Conservation (phyloP, 2,888 invertebrate genomes). For the Leucophora obtusa region DNA sequence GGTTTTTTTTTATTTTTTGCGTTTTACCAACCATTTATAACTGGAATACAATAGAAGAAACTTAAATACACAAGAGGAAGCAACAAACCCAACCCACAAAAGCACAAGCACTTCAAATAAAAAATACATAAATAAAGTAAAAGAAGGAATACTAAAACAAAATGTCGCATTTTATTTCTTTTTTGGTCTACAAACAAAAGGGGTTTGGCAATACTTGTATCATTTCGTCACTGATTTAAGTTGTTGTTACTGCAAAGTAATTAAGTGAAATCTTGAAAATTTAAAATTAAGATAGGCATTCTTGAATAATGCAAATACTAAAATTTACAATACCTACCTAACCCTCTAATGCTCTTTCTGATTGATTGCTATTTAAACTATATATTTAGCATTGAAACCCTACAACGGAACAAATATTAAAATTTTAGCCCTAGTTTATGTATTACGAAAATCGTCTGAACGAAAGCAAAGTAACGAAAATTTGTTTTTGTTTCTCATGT, state of each 20-base stretch:
- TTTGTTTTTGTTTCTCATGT: too few relatives aligned
- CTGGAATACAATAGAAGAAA: neutral
- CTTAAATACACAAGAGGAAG: conserved; percentile 34
- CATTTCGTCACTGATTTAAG: neutral
- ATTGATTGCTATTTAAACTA: too few relatives aligned
- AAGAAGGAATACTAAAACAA: conserved; percentile 5
- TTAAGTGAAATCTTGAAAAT: neutral
- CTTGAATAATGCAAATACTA: too few relatives aligned
- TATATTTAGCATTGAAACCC: too few relatives aligned
- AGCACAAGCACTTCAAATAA: conserved; percentile 1
- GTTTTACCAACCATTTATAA: conserved; percentile 49
- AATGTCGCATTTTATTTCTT: conserved; percentile 31
- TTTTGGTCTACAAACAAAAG: conserved; percentile 8
- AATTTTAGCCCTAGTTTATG: too few relatives aligned
- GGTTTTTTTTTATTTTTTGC: conserved; percentile 22
- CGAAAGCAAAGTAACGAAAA: too few relatives aligned
- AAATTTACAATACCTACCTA: too few relatives aligned
- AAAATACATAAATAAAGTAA: neutral
- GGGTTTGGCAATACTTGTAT: neutral
- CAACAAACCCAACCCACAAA: conserved; percentile 62
- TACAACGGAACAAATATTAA: too few relatives aligned
- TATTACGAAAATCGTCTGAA: too few relatives aligned
- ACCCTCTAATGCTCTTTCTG: too few relatives aligned
- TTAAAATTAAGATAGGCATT: neutral
- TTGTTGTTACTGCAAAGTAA: too few relatives aligned